Evolutionary conservation across 2,797 vertebrate species (phyloP).

Genomic region (Acrossocheilus wenchowensis): DNA sequence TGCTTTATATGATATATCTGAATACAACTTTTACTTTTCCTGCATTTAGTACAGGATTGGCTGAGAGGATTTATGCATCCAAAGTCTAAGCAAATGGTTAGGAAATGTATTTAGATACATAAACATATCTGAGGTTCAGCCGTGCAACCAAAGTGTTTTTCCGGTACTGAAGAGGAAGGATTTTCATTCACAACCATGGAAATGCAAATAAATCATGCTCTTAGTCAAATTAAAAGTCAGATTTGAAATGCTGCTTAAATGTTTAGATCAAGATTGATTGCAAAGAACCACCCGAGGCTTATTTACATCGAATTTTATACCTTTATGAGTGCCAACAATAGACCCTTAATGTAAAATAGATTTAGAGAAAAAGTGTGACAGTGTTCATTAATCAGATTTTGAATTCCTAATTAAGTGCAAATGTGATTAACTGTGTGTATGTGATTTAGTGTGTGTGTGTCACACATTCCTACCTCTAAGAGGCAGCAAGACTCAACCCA

Average conservation of each 20-base stretch:
- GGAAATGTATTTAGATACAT: slow-evolving; percentile 62
- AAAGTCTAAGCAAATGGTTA: background rate
- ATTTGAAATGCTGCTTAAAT: slow-evolving; percentile 43
- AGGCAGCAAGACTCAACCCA: slow-evolving; percentile 75
- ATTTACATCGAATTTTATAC: slow-evolving; percentile 28
- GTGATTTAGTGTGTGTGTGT: slow-evolving; percentile 31
- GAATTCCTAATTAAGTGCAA: slow-evolving; percentile 44
- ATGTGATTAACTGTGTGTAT: slow-evolving; percentile 52
- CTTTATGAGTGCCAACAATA: slow-evolving; percentile 28
- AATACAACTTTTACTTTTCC: background rate
- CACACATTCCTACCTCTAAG: slow-evolving; percentile 76
- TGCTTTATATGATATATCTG: background rate
- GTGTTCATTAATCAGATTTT: slow-evolving; percentile 17
- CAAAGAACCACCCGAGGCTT: background rate
- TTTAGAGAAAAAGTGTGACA: background rate
- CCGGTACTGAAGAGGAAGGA: slow-evolving; percentile 64
- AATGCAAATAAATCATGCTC: slow-evolving; percentile 75
- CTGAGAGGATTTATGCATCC: background rate
- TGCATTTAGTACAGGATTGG: background rate
- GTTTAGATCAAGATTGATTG: slow-evolving; percentile 40
- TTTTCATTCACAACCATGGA: slow-evolving; percentile 64
- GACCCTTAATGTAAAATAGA: background rate
- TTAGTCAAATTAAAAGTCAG: slow-evolving; percentile 73
- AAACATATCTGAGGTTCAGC: slow-evolving; percentile 77
- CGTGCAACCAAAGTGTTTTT: slow-evolving; percentile 55